phyloP scores from a whole-genome alignment of 2,888 invertebrate genomes.

The Cataglyphis altisquamis region DNA sequence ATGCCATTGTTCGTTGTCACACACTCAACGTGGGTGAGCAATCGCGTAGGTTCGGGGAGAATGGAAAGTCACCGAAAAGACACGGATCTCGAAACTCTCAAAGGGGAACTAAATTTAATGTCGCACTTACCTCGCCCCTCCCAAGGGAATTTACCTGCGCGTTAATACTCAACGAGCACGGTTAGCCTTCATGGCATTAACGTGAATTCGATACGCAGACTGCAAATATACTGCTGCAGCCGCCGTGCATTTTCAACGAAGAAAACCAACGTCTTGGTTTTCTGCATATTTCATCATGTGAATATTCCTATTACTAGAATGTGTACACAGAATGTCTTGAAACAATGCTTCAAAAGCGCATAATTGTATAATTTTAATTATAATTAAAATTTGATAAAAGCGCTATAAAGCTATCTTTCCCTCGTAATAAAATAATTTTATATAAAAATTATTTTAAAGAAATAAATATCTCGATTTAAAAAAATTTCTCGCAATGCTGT shows the following conservation, averaged over 20 bases:
- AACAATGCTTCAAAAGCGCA: background rate
- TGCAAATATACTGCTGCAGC: slow-evolving; percentile 56
- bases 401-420: background rate
- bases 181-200: slow-evolving; percentile 64
- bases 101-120: slow-evolving; percentile 55
- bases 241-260: slow-evolving; percentile 31
- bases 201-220: slow-evolving; percentile 65
- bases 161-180: slow-evolving; percentile 42
- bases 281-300: slow-evolving; percentile 36
- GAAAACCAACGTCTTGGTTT: slow-evolving; percentile 55
- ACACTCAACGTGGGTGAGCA: slow-evolving; percentile 44
- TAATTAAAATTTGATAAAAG: background rate
- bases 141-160: slow-evolving; percentile 49
- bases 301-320: slow-evolving; percentile 13
- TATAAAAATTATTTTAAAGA: background rate
- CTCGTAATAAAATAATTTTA: background rate
- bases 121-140: slow-evolving; percentile 1
- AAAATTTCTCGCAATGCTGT: background rate
- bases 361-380: background rate
- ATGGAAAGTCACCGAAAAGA: slow-evolving; percentile 62
- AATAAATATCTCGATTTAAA: background rate
- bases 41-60: slow-evolving; percentile 52
- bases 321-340: background rate
- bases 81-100: slow-evolving; percentile 12
- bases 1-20: slow-evolving; percentile 33